Evolutionary conservation across 2,113 vertebrate species (phyloP), one percentile per base, ranked within the genome.

Genomic region (Rhineura floridana): DNA sequence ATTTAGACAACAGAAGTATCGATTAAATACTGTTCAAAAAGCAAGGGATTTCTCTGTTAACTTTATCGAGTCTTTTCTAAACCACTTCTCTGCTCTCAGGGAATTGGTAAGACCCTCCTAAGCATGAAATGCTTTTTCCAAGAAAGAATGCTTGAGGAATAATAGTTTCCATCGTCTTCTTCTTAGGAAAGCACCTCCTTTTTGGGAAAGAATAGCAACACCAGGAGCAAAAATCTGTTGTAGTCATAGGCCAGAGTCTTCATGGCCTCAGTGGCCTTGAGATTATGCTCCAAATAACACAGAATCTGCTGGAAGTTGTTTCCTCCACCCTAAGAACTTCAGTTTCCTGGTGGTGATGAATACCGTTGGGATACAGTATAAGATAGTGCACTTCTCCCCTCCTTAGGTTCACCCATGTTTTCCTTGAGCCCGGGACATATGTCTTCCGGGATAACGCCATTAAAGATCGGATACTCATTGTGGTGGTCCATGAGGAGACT

Each of bases 341-440:
- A 33, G 4, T 28, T 42, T 55, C 21, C 3, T 17, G 0, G 30
- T 30, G 9, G 10, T 59, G 5, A 12, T 44, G 33, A 44, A 33
- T 62, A 75, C 23, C 8, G 12, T 19, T 33, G 1, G 39, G 67
- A 44, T 23, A 13, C 1, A 72, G 67, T 11, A 33, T 6, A 5
- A n/a, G 50, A 83, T 6, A 62, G 17, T 63, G 21, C 59, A 12
- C 0, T 2, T 70, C 6, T 23, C 6, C 72, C 48, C 3, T 25
- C 5, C 90, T 39, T 52, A 99, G 98, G 95, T 99, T 99, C 96
- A 98, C 98, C 12, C 98, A 99, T 44, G 96, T 97, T 93, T 99
- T 99, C 93, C 94, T 97, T 63, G 98, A 98, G 44, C 92, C 96
- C 0, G 98, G 98, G 25, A 98, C 97, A 0, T 99, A 98, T 0